Percentiles rank a stretch among this genome's conserved stretches.
Evolutionary conservation across 2,888 invertebrate genomes (phyloP).

Genomic region (Cecidostiba fungosa): DNA sequence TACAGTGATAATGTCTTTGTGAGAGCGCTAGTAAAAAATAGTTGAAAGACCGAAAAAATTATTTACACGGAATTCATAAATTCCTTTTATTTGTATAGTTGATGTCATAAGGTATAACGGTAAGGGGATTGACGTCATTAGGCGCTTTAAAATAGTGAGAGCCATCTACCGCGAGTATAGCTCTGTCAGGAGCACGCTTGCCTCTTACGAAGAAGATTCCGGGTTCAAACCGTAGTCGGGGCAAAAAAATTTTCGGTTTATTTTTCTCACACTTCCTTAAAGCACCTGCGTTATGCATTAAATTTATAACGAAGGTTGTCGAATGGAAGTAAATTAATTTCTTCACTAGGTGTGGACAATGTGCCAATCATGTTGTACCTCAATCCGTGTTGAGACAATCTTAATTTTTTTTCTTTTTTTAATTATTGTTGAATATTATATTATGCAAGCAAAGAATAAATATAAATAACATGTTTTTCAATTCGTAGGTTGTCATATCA

Average conservation of each 20-base stretch:
- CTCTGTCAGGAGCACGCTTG: not conserved
- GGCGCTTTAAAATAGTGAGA: not conserved
- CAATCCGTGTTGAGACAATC: constrained; percentile 77
- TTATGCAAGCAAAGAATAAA: not conserved
- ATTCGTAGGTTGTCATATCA: constrained; percentile 92
- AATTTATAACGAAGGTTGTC: constrained; percentile 72
- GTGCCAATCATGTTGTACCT: constrained; percentile 71
- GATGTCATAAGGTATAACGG: constrained; percentile 13
- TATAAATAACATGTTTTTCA: not conserved
- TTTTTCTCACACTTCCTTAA: constrained; percentile 25
- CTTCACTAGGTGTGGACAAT: constrained; percentile 76
- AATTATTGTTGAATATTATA: not conserved
- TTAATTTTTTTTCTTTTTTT: not conserved
- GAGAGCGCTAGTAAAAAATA: not conserved
- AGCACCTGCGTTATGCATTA: constrained; percentile 51
- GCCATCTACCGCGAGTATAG: not conserved
- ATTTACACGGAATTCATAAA: not conserved
- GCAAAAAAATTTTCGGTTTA: not conserved
- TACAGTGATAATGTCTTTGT: too few relatives aligned
- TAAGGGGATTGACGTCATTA: not conserved
- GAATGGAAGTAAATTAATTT: constrained; percentile 76
- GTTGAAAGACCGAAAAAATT: not conserved
- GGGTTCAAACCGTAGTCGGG: not conserved
- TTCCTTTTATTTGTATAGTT: not conserved
- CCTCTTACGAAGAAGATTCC: not conserved